Evolutionary conservation across 1,140 invertebrate genomes (phyloP).

Genomic region (Anadara kagoshimensis): DNA sequence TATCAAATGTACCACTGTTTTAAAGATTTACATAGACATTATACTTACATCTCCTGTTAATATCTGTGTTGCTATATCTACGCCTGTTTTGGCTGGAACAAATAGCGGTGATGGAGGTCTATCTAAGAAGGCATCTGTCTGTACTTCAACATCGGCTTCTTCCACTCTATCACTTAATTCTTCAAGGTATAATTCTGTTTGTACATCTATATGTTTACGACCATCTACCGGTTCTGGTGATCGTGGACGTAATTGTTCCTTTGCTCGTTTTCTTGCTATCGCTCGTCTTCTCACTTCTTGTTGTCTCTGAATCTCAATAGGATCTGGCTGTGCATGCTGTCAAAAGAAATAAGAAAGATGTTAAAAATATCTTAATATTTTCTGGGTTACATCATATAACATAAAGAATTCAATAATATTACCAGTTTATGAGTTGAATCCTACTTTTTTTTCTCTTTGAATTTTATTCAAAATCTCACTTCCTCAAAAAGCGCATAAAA

Average conservation of each 20-base stretch:
- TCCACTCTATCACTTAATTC: conserved; percentile 79
- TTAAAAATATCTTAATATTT: not conserved
- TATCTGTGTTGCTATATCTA: conserved; percentile 89
- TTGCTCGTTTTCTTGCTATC: conserved; percentile 72
- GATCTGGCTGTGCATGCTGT: conserved; percentile 72
- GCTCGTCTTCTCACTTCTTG: conserved; percentile 70
- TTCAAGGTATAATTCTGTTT: conserved; percentile 91
- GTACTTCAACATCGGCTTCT: conserved; percentile 84
- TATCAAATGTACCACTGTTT: not conserved
- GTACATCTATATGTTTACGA: conserved; percentile 86
- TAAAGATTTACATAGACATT: not conserved
- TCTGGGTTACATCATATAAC: not conserved
- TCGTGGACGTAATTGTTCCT: conserved; percentile 69
- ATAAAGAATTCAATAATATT: too few species aligned
- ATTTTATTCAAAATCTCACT: too few species aligned
- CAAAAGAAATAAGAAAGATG: conserved; percentile 1
- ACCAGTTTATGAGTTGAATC: too few species aligned
- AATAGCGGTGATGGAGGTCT: conserved; percentile 83
- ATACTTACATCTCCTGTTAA: conserved; percentile 86
- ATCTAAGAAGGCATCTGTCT: conserved; percentile 90
- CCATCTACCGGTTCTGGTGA: conserved; percentile 80
- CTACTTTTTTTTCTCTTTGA: too few species aligned
- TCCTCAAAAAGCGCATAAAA: too few species aligned
- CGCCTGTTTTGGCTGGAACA: conserved; percentile 84
- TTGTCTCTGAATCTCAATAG: conserved; percentile 73